Base-by-base conservation (phyloP, 2,888 invertebrate genomes). In the Pyrgus malvae region DNA sequence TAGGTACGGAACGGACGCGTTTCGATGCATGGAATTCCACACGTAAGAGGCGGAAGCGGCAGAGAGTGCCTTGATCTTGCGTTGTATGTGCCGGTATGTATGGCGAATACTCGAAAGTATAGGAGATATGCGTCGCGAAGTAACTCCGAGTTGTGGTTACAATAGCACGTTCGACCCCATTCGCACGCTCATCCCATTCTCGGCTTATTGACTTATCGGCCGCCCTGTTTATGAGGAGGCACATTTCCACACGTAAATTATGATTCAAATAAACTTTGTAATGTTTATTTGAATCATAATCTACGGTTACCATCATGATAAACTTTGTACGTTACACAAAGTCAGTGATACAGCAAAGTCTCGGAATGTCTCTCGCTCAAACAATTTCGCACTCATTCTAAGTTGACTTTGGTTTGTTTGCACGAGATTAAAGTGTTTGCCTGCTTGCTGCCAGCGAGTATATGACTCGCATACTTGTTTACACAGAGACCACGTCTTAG, bases 101-200 rank as follows among this genome's bases (percentile, higher is more conserved):
- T 54, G 51, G 60, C 63, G 51, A 61, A 63, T 60, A 66, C 58
- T 68, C 59, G 62, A 63, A 65, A 69, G 69, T 72, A 71, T 69
- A 77, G 75, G 74, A 78, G 77, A 76, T 72, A 72, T 80, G 60
- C 63, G 62, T 65, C 72, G 71, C 72, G 62, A 69, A 78, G 77
- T 80, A 78, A 78, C 73, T 70, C 66, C 55, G 59, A 62, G 61
- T 68, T 63, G 67, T 63, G 67, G 74, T 74, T 81, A 85, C 88
- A 86, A 85, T 84, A 69, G 76, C 78, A 74, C 74, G 74, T 75
- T 70, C 76, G 85, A 80, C 85, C 85, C 76, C 85, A 79, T 87
- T 89, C 87, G 74, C 88, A 88, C 83, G 83, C 74, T 69, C 79
- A 78, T 78, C 77, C 78, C 74, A 78, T 81, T 83, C 80, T 80